Base-by-base conservation (phyloP, 1,140 invertebrate genomes). In the Zophobas morio region DNA sequence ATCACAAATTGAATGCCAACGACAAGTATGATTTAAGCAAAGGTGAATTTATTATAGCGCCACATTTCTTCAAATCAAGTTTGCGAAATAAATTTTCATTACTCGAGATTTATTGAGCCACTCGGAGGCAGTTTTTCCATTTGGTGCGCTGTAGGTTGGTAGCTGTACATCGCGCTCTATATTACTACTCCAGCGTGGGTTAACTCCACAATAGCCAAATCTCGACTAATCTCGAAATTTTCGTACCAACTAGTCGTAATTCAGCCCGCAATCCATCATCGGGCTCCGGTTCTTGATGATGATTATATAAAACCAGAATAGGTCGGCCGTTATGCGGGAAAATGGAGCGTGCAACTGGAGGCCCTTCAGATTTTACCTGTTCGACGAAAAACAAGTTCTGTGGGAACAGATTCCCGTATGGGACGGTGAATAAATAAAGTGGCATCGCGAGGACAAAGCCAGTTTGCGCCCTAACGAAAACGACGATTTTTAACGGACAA, bases 51-150 rank as follows among this genome's bases (percentile, higher is more conserved):
- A 51, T 51, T 51, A 66, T 66, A 66, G 60, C 60, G 60, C 60
- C 60, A 66, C 39, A 36, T 66, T 66, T 66, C 39, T 66, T 66
- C 60, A 66, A 66, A 66, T 66, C 60, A 66, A 66, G 36, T 66
- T 66, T 20, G 60, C 60, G 60, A 66, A 66, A 66, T 66, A 66
- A 66, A 66, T 66, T 66, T 66, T 66, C 60, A 66, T 66, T 66
- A 66, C 37, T n/a, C n/a, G 60, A 42, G 60, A 66, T 66, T 66
- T 66, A 66, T 66, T 33, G 60, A 6, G 20, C 2, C 56, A 66
- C 8, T 66, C 60, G 60, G 60, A n/a, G 60, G 60, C 60, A 66
- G 37, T 60, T 60, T 60, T 60, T 35, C 56, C 56, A 60, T 60
- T 51, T 20, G 6, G 20, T 2, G 2, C 20, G 6, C n/a, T 20